phyloP scores from a whole-genome alignment of 1,140 invertebrate species.

The Micrasema minimum region DNA sequence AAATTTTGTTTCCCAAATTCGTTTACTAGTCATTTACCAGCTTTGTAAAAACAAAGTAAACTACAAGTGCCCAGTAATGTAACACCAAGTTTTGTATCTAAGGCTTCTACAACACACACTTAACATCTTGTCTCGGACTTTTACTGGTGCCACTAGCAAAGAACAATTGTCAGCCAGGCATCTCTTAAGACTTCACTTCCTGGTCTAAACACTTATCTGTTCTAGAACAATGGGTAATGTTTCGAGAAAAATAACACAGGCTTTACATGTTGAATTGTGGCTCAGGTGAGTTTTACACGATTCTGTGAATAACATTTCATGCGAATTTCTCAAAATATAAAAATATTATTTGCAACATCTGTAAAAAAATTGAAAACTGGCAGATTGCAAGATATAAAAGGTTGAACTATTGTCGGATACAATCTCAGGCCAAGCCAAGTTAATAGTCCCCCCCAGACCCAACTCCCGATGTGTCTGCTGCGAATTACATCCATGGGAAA shows the following conservation, averaged over 20 bases:
- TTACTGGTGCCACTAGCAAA: neutral
- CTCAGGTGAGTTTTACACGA: constrained; percentile 8
- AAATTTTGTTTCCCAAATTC: neutral
- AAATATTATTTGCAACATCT: constrained; percentile 13
- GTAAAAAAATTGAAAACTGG: neutral
- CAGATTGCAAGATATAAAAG: no score
- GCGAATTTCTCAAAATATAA: constrained; percentile 4
- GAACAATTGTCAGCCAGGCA: constrained; percentile 8
- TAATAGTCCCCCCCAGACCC: no score
- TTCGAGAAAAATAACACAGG: neutral
- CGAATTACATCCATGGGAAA: no score
- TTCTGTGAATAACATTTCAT: neutral
- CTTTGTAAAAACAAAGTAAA: neutral
- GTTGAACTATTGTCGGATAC: no score
- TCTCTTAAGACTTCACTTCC: constrained; percentile 15
- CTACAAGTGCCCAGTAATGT: neutral
- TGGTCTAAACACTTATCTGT: constrained; percentile 25
- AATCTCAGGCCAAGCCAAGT: no score
- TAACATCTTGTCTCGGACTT: neutral
- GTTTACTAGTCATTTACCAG: constrained; percentile 5
- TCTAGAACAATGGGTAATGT: neutral
- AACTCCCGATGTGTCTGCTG: no score
- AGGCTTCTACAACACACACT: neutral
- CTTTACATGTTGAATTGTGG: constrained; percentile 16
- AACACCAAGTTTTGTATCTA: neutral